phyloP scores from a whole-genome alignment of 2,888 invertebrate species.

The Chouioia cunea region DNA sequence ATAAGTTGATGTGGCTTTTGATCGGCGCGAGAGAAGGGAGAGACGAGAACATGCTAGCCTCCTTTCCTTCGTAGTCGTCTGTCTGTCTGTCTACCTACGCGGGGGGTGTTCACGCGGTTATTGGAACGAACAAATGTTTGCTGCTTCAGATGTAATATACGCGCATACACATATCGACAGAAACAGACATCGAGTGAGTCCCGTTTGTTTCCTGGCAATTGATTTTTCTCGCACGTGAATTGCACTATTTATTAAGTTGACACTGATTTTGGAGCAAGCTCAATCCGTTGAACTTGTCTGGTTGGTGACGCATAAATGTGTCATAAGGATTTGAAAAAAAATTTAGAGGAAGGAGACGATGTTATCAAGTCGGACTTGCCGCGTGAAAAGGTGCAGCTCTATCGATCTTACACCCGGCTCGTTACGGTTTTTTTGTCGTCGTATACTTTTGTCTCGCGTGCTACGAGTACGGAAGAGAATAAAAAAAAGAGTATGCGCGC shows the following conservation, averaged over 20 bases:
- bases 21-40: background rate
- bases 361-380: background rate
- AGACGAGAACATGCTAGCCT: too few relatives aligned
- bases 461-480: background rate
- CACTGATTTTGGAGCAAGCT: slow-evolving; percentile 3
- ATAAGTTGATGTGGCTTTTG: background rate
- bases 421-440: too few relatives aligned
- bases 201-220: too few relatives aligned
- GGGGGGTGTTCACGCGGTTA: slow-evolving; percentile 12
- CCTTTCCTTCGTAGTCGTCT: background rate
- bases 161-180: too few relatives aligned
- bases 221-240: background rate
- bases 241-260: background rate
- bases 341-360: too few relatives aligned
- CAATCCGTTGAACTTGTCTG: background rate
- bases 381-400: slow-evolving; percentile 3
- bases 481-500: slow-evolving; percentile 9
- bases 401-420: too few relatives aligned
- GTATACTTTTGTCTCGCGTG: background rate
- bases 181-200: too few relatives aligned
- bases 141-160: too few relatives aligned
- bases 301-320: slow-evolving; percentile 23
- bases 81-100: slow-evolving; percentile 14
- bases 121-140: too few relatives aligned
- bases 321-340: slow-evolving; percentile 19